Base-by-base conservation (phyloP, 2,113 vertebrate genomes). In the Peromyscus polionotus region DNA sequence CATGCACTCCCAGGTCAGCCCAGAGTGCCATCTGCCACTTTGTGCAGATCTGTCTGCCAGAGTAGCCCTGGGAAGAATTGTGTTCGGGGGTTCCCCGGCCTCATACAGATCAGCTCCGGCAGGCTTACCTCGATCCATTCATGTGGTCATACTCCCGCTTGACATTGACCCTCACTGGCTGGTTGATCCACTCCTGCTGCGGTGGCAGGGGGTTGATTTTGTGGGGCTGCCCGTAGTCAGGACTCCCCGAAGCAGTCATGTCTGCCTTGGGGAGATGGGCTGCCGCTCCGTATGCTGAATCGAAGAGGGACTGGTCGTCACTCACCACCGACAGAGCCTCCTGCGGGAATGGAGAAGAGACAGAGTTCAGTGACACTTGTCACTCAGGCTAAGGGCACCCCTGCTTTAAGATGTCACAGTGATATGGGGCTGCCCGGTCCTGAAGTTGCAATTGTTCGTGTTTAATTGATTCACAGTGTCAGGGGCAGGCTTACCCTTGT, bases 311-410 rank as follows among this genome's bases (percentile, higher is more conserved):
- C 98, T 99, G 99, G 98, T 99, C 99, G 99, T 99, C 99, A 97
- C 99, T 99, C 99, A 99, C 99, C 99, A 99, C 99, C 98, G 99
- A 99, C 98, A 99, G 99, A 98, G 99, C 99, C 99, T 99, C 99
- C 99, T 99, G 67, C 93, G 98, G 96, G 68, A 73, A 28, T 91
- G 89, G 94, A 96, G 48, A 83, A 98, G 96, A 95, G 84, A 80
- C 36, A 67, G 89, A 7, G 6, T 39, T 88, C 42, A 92, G 91
- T 17, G 93, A 91, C 68, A 65, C 76, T 96, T 39, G 79, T 80
- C 48, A 88, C 80, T 57, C 36, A 88, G 80, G 42, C 63, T 42
- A 33, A 33, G 24, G 28, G 48, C 72, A 2, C 24, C 93, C 84
- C 96, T 96, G 59, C 80, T 96, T 77, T 81, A 90, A 98, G 98